phyloP scores from a whole-genome alignment of 2,797 vertebrate genomes.

The Melanotaenia trifasciata region DNA sequence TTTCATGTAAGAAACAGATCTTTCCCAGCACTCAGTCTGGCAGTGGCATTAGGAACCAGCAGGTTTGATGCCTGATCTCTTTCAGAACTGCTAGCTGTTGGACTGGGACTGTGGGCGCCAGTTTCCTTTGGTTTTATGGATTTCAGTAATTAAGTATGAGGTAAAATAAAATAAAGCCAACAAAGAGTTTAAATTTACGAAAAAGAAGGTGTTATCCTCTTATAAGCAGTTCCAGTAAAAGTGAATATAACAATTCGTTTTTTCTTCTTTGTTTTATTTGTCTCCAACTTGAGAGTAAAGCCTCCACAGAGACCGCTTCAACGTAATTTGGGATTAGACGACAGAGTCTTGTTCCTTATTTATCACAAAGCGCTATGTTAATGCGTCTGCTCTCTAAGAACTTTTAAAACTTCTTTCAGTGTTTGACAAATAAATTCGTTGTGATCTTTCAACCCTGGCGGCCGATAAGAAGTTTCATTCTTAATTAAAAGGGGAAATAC shows the following conservation, averaged over 20 bases:
- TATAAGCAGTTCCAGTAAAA: neutral
- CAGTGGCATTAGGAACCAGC: conserved; percentile 11
- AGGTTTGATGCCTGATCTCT: conserved; percentile 17
- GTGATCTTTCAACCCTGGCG: conserved; percentile 73
- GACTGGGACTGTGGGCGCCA: neutral
- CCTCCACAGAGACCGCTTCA: conserved; percentile 33
- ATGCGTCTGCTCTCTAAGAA: conserved; percentile 50
- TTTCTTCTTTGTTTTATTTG: conserved; percentile 18
- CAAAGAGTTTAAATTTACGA: neutral
- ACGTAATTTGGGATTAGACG: conserved; percentile 71
- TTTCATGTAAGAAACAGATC: neutral
- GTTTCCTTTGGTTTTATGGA: neutral
- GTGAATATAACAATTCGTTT: conserved; percentile 7
- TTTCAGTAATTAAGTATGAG: neutral
- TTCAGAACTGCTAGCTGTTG: conserved; percentile 17
- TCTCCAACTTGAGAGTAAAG: conserved; percentile 13
- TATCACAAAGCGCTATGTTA: conserved; percentile 67
- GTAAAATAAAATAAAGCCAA: neutral
- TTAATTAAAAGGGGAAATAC: conserved; percentile 79
- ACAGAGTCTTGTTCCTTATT: conserved; percentile 31
- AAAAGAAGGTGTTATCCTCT: neutral
- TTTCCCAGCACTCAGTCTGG: conserved; percentile 5
- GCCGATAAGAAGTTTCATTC: conserved; percentile 71
- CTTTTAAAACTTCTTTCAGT: conserved; percentile 58
- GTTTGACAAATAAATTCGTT: conserved; percentile 65